Evolutionary conservation across 1,140 invertebrate species (phyloP).

Genomic region (Hylyphantes graminicola): DNA sequence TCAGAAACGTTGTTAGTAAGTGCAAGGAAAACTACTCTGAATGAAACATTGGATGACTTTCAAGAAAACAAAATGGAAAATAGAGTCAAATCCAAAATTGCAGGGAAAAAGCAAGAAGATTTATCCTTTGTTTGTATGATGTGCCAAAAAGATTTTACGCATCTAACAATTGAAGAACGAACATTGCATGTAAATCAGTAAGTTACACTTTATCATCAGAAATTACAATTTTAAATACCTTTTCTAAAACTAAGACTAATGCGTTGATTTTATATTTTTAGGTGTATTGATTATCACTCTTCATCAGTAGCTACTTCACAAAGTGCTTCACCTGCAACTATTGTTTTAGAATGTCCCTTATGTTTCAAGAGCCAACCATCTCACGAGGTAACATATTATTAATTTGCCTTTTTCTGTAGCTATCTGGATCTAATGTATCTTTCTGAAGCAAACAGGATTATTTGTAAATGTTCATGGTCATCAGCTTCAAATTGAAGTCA

Average conservation of each 20-base stretch:
- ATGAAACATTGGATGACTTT: slow-evolving; percentile 25
- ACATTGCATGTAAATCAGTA: slow-evolving; percentile 47
- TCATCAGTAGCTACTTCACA: neutral
- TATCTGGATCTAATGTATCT: no score
- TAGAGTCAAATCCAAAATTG: slow-evolving; percentile 9
- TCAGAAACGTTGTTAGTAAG: no score
- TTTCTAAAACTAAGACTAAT: neutral
- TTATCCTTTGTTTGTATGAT: slow-evolving; percentile 10
- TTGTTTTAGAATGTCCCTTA: slow-evolving; percentile 35
- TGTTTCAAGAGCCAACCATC: slow-evolving; percentile 35
- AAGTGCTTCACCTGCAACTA: neutral
- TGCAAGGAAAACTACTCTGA: neutral
- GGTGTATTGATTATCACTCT: slow-evolving; percentile 35
- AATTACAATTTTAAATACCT: neutral
- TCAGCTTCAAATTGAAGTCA: no score
- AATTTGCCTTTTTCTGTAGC: no score
- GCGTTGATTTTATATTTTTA: slow-evolving; percentile 12
- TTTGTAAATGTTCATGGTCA: no score
- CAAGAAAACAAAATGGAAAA: slow-evolving; percentile 14
- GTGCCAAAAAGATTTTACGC: slow-evolving; percentile 15
- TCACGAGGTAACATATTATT: slow-evolving; percentile 18
- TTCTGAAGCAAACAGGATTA: no score
- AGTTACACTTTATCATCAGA: neutral
- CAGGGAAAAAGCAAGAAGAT: neutral
- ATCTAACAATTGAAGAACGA: slow-evolving; percentile 21